phyloP scores from a whole-genome alignment of 2,113 vertebrate genomes.

The Esox niger region DNA sequence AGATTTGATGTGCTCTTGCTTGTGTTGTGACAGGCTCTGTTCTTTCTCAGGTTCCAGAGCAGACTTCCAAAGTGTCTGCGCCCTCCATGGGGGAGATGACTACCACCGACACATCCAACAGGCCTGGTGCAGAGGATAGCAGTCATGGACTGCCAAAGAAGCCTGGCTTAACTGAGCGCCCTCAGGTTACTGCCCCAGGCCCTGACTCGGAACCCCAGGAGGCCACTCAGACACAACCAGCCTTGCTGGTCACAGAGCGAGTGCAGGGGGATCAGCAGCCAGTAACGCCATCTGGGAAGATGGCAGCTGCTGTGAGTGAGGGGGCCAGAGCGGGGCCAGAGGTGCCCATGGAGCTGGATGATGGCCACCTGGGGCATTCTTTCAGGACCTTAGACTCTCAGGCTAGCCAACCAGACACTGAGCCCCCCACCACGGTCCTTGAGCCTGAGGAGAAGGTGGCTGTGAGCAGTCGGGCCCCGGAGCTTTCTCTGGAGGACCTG shows the following conservation, averaged over 20 bases:
- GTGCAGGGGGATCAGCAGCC: conserved; percentile 63
- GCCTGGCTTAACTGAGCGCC: conserved; percentile 70
- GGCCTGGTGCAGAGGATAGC: conserved; percentile 81
- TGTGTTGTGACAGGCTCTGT: conserved; percentile 47
- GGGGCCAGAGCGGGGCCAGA: conserved; percentile 56
- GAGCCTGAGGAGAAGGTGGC: conserved; percentile 68
- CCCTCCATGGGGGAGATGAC: conserved; percentile 86
- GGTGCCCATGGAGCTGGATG: conserved; percentile 88
- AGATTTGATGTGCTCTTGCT: conserved; percentile 32
- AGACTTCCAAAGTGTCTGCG: conserved; percentile 58
- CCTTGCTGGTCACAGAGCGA: conserved; percentile 63
- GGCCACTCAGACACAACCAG: conserved; percentile 56
- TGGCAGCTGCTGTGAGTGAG: conserved; percentile 57
- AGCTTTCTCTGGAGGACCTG: conserved; percentile 92
- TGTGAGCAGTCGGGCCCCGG: conserved; percentile 76
- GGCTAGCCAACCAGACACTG: conserved; percentile 51
- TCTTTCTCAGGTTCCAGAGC: conserved; percentile 70
- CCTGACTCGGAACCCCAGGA: conserved; percentile 73
- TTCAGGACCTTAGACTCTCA: conserved; percentile 59
- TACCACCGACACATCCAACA: conserved; percentile 83
- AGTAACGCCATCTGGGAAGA: conserved; percentile 55
- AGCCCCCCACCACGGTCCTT: conserved; percentile 36
- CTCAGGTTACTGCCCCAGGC: conserved; percentile 40
- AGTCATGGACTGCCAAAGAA: conserved; percentile 82
- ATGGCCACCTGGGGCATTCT: conserved; percentile 63